A percentile compares a stretch with the other conserved stretches of the same genome.
phyloP scores from a whole-genome alignment of 1,140 invertebrate genomes.

The Cataglyphis hispanica region DNA sequence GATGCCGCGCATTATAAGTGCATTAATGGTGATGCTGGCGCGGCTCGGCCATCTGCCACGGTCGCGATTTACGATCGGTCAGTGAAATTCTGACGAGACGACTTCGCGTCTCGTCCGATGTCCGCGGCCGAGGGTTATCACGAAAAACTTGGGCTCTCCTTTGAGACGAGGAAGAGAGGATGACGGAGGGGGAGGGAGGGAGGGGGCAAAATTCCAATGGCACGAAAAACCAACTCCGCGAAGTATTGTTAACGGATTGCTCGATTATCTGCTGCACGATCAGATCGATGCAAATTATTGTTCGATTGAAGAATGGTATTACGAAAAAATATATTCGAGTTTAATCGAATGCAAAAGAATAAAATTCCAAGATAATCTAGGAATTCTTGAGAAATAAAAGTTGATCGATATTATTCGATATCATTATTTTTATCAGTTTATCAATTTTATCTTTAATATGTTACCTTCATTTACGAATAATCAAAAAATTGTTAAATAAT shows the following conservation, averaged over 20 bases:
- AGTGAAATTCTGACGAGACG: conserved; percentile 62
- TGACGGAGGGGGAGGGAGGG: too few relatives aligned
- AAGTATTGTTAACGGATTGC: background rate
- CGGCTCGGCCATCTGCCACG: conserved; percentile 57
- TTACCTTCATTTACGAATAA: background rate
- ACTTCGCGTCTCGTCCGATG: conserved; percentile 16
- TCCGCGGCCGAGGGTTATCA: conserved; percentile 32
- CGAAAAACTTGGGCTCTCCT: conserved; percentile 45
- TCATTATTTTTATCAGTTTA: background rate
- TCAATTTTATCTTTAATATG: background rate
- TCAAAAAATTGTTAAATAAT: too few relatives aligned
- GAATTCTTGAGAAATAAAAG: background rate
- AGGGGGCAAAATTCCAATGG: conserved; percentile 29
- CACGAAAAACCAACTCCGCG: background rate
- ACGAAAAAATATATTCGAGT: background rate
- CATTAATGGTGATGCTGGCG: conserved; percentile 60
- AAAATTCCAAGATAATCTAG: background rate
- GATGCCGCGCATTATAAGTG: conserved; percentile 71
- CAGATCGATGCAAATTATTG: background rate
- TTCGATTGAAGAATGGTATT: background rate
- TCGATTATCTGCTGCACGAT: background rate
- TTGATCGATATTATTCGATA: background rate
- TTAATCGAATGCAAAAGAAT: background rate
- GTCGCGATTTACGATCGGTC: conserved; percentile 65
- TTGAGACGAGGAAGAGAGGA: background rate